Percentiles rank a stretch among this genome's conserved stretches.
phyloP scores from a whole-genome alignment of 2,113 vertebrate genomes.

The Himantopus leucocephalus region DNA sequence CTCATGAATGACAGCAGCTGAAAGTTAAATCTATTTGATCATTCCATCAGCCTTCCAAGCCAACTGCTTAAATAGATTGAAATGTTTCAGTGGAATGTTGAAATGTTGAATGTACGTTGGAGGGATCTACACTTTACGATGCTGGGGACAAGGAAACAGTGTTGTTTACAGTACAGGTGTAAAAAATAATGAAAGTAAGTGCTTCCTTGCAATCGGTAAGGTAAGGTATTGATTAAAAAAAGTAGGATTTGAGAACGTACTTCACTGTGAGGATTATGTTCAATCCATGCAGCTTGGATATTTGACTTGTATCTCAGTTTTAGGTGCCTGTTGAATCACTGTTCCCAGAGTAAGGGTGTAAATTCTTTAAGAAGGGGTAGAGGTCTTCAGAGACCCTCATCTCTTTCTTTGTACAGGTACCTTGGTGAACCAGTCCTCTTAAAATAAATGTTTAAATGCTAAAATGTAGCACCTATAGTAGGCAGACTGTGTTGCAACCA shows the following conservation, averaged over 20 bases:
- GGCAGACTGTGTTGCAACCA: not conserved
- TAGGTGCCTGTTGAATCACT: not conserved
- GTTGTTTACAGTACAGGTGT: not conserved
- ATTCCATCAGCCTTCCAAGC: not conserved
- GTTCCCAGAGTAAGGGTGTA: not conserved
- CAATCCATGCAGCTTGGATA: not conserved
- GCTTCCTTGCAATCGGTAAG: not conserved
- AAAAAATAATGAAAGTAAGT: not conserved
- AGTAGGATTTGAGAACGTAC: not conserved
- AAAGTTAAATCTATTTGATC: not conserved
- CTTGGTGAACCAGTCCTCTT: not conserved
- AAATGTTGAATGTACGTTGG: not conserved
- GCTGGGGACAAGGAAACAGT: not conserved
- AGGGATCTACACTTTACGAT: not conserved
- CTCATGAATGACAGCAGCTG: not conserved
- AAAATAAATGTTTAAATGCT: not conserved
- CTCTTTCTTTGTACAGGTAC: not conserved
- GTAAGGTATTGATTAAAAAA: not conserved
- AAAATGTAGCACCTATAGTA: not conserved
- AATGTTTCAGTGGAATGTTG: constrained; percentile 7
- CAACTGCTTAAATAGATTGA: not conserved
- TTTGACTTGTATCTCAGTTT: not conserved
- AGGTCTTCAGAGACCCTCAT: not conserved
- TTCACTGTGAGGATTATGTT: not conserved
- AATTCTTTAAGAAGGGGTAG: not conserved